These are phyloP conservation scores for Hoplostethus atlanticus DNA, from an alignment of 2,797 vertebrate genomes.

Conservation along the genomic window DNA sequence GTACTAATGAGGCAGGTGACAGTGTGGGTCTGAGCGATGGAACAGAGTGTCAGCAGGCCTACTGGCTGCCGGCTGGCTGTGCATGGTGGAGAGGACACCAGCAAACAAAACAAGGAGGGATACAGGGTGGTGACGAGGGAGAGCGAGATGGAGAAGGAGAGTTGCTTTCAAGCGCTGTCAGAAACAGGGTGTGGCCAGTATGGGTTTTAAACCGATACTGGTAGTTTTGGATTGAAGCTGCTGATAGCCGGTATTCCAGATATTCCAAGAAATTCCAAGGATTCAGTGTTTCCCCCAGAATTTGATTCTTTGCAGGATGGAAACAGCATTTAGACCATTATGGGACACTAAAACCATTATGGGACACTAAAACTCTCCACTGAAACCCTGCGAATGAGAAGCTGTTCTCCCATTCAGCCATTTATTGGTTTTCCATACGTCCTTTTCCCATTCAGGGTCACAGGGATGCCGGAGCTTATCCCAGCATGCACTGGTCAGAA, in stretches of 20 bases:
- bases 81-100: slow-evolving; percentile 64
- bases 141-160: slow-evolving; percentile 16
- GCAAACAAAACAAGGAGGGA: slow-evolving; percentile 45
- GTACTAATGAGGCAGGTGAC: slow-evolving; percentile 84
- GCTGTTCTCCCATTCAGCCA: too few relatives aligned
- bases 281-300: too few relatives aligned
- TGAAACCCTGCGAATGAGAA: too few relatives aligned
- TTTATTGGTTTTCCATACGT: too few relatives aligned
- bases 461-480: too few relatives aligned
- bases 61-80: slow-evolving; percentile 57
- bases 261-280: too few relatives aligned
- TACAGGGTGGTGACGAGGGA: too few relatives aligned
- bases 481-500: too few relatives aligned
- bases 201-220: slow-evolving; percentile 30
- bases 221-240: slow-evolving; percentile 21
- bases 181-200: slow-evolving; percentile 47
- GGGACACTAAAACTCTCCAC: background rate
- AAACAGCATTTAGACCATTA: background rate
- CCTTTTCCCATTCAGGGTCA: too few relatives aligned
- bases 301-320: background rate
- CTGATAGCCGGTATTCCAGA: background rate
- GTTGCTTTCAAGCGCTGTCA: slow-evolving; percentile 33
- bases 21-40: slow-evolving; percentile 73
- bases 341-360: background rate
- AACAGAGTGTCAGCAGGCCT: slow-evolving; percentile 74